phyloP scores from a whole-genome alignment of 2,888 invertebrate genomes.

The Pterobdella sp. region DNA sequence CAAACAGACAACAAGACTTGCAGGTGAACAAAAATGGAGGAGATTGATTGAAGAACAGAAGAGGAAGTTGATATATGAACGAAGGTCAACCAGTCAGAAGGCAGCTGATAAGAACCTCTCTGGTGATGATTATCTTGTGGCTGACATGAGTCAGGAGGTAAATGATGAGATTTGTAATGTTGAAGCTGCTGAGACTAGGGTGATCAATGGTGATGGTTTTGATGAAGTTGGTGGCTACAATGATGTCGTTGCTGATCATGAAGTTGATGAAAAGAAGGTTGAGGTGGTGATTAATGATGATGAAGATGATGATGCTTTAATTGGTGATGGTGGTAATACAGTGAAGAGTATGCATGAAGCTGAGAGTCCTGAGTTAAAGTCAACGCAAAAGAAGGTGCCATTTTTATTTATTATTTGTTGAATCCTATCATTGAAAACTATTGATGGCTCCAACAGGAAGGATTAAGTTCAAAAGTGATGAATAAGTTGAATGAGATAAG shows the following conservation, averaged over 20 bases:
- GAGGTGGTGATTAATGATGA: too few species aligned
- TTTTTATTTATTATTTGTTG: too few species aligned
- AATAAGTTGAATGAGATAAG: background rate
- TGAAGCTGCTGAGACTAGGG: background rate
- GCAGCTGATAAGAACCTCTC: background rate
- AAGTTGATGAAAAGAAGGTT: background rate
- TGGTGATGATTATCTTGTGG: background rate
- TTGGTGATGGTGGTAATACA: background rate
- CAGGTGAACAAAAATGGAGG: slow-evolving; percentile 3
- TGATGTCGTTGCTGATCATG: background rate
- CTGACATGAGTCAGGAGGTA: background rate
- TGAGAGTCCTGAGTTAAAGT: too few species aligned
- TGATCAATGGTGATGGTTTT: background rate
- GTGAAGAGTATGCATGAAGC: too few species aligned
- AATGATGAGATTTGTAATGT: background rate
- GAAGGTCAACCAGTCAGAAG: background rate
- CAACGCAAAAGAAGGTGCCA: too few species aligned
- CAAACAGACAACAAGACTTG: too few species aligned
- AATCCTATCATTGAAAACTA: too few species aligned
- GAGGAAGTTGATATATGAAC: slow-evolving; percentile 1
- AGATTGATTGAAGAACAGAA: slow-evolving; percentile 1
- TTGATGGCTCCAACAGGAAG: too few species aligned
- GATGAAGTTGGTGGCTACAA: background rate
- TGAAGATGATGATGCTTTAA: background rate
- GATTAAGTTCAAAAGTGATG: background rate